Evolutionary conservation across 2,113 vertebrate genomes (phyloP), one percentile per base, ranked within the genome.

Genomic region (Spilogale gracilis): DNA sequence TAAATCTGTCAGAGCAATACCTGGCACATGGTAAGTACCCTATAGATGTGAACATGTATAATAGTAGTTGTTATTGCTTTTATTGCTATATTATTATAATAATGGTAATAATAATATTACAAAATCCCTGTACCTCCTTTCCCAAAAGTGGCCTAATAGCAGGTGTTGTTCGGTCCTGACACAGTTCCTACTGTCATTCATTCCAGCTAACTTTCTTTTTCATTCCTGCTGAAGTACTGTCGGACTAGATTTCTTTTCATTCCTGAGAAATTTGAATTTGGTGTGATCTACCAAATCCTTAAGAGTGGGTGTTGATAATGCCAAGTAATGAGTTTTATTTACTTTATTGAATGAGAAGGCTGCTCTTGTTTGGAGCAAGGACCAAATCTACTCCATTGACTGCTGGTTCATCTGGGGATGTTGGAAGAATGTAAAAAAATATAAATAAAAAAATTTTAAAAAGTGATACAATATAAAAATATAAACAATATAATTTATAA

Each of bases 201-300:
- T 83, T 90, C 16, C 7, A 43, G 30, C 4, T 11, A 50, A 94
- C 65, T 79, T 84, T 76, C 11, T 45, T 95, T 69, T 65, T 27
- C 65, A 23, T 78, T 63, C 52, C 45, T 81, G 12, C 30, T 58
- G 43, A 80, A 91, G 92, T 65, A 69, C 0, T 4, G 3, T 32
- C 4, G 43, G 56, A 6, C 17, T 83, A 38, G 0, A 50, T 80
- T 96, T 48, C 30, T 74, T 88, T 86, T 61, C 58, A 80, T 96
- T 95, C 50, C 14, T 63, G 43, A 80, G 61, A 73, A 92, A 67
- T 94, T 32, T 89, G 38, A 84, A 78, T 89, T 76, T 81, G 45
- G 89, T 25, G 13, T n/a, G 71, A 9, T 79, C 30, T 60, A 54
- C 48, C 43, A 96, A 52, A 88, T 93, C 32, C 54, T 76, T 84